A percentile compares a stretch with the other conserved stretches of the same genome.
These are phyloP conservation scores for Alexandromys fortis DNA, from an alignment of 2,113 vertebrate genomes.

Conservation along the genomic window DNA sequence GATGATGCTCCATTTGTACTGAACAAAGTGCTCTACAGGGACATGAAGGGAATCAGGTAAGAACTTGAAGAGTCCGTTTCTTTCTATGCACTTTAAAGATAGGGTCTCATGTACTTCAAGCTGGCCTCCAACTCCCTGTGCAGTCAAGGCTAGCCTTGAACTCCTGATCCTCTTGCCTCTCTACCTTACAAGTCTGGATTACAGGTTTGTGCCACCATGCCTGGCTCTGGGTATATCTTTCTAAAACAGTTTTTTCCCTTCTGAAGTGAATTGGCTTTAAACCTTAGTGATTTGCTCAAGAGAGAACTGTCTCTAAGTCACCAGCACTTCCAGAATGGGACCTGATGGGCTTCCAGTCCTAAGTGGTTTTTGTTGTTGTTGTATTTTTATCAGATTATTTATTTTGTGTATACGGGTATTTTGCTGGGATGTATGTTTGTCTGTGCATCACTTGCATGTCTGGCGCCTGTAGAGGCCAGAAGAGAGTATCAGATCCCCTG, in stretches of 20 bases:
- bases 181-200: neutral
- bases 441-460: neutral
- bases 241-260: conserved; percentile 6
- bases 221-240: conserved; percentile 9
- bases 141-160: neutral
- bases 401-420: neutral
- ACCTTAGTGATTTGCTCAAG: neutral
- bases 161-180: neutral
- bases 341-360: neutral
- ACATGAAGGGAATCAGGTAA: conserved; percentile 89
- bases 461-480: neutral
- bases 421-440: neutral
- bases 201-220: neutral
- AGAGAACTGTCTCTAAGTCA: conserved; percentile 32
- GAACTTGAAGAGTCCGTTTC: conserved; percentile 38
- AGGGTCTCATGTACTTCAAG: neutral
- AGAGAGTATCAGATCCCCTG: neutral
- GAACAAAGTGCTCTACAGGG: conserved; percentile 84
- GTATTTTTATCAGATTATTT: neutral
- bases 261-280: conserved; percentile 29
- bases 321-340: neutral
- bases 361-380: neutral
- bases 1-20: conserved; percentile 85
- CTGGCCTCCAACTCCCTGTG: neutral
- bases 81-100: neutral